Conservation (phyloP, 2,888 invertebrate species). For the Syrista parreyssii region DNA sequence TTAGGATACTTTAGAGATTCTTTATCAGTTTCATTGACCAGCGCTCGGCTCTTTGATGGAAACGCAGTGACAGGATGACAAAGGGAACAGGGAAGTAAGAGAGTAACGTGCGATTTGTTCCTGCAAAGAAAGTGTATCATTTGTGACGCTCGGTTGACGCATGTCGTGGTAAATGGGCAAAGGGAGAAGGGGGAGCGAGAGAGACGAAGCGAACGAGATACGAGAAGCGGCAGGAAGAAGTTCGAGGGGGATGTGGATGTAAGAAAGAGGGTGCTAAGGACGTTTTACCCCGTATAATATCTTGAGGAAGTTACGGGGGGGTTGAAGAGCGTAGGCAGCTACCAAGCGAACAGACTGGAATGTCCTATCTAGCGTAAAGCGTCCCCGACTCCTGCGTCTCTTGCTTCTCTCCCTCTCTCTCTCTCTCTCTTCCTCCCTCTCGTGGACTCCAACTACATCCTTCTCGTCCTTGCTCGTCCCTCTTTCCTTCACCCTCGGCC, state of each 20-base stretch:
- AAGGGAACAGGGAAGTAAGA: background rate
- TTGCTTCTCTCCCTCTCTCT: constrained; percentile 12
- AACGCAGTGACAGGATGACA: background rate
- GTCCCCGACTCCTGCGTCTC: constrained; percentile 12
- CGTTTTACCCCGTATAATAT: too few species aligned
- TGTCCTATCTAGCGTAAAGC: constrained; percentile 33
- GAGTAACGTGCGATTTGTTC: background rate
- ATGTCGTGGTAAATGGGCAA: background rate
- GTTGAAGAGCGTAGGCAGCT: background rate
- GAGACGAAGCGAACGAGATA: background rate
- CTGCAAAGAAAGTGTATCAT: background rate
- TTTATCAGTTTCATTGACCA: background rate
- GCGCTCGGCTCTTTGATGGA: background rate
- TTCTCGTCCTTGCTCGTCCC: constrained; percentile 16
- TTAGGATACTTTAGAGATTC: background rate
- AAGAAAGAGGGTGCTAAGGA: background rate
- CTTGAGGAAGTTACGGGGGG: background rate
- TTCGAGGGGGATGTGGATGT: background rate
- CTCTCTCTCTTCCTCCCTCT: constrained; percentile 17
- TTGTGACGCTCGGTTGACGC: background rate
- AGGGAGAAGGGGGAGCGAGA: background rate
- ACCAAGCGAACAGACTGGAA: background rate
- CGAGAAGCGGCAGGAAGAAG: background rate
- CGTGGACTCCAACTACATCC: constrained; percentile 15
- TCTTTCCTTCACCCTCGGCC: constrained; percentile 15